These are phyloP conservation scores for Camptogramma bilineatum DNA, from an alignment of 2,888 invertebrate genomes.

Conservation along the genomic window DNA sequence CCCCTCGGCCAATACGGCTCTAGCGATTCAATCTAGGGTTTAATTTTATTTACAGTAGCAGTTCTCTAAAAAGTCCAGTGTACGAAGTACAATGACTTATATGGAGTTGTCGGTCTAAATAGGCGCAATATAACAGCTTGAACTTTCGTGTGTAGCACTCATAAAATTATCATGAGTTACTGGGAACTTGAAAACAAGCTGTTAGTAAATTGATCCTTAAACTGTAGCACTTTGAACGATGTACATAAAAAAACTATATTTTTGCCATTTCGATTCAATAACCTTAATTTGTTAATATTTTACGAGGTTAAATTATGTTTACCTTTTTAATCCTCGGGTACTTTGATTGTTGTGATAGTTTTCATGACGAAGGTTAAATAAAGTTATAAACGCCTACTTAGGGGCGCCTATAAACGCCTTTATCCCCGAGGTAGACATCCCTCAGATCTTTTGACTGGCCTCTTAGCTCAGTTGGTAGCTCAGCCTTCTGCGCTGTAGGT, in stretches of 20 bases:
- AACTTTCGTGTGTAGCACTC: constrained; percentile 76
- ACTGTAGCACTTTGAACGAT: constrained; percentile 42
- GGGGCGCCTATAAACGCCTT: too few species aligned
- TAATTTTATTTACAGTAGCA: too few species aligned
- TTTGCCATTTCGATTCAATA: background rate
- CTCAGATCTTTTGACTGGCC: too few species aligned
- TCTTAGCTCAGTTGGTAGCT: too few species aligned
- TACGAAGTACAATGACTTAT: constrained; percentile 39
- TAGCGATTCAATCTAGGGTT: too few species aligned
- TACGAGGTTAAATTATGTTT: background rate
- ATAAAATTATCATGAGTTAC: constrained; percentile 77
- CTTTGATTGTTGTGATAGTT: background rate
- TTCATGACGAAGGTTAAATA: background rate
- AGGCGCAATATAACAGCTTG: constrained; percentile 57
- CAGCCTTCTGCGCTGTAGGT: too few species aligned
- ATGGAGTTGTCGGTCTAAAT: constrained; percentile 47
- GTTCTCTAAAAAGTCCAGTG: constrained; percentile 36
- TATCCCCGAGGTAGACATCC: too few species aligned
- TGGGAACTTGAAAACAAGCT: constrained; percentile 72
- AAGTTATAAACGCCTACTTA: background rate
- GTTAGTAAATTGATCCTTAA: constrained; percentile 72
- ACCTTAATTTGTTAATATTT: background rate
- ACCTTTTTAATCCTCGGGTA: background rate
- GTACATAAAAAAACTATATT: constrained; percentile 10
- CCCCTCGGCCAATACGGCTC: too few species aligned